These are phyloP conservation scores for Hoplodrina ambigua DNA, from an alignment of 2,888 invertebrate genomes.

Conservation along the genomic window DNA sequence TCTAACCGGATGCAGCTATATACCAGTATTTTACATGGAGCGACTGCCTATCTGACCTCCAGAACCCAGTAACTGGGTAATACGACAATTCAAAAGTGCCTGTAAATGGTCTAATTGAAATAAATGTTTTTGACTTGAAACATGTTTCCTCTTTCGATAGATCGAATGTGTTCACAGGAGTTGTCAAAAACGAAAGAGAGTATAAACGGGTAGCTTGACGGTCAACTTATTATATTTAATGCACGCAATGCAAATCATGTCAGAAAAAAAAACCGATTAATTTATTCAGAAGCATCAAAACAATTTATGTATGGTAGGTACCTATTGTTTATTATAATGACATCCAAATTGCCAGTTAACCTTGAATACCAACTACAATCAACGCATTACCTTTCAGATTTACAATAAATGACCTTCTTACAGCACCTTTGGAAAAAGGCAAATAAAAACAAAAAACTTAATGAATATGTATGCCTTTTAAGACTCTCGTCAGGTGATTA, in stretches of 20 bases:
- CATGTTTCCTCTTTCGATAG: slow-evolving; percentile 6
- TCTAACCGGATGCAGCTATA: too few relatives aligned
- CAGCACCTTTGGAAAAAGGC: slow-evolving; percentile 1
- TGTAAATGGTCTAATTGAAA: too few relatives aligned
- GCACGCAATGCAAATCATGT: slow-evolving; percentile 13
- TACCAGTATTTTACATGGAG: too few relatives aligned
- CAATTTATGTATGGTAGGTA: slow-evolving; percentile 8
- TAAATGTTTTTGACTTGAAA: too few relatives aligned
- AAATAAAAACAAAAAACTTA: slow-evolving; percentile 17
- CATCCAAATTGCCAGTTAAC: slow-evolving; percentile 28
- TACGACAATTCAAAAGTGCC: too few relatives aligned
- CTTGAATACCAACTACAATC: slow-evolving; percentile 48
- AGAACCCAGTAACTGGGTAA: too few relatives aligned
- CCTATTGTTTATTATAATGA: slow-evolving; percentile 8
- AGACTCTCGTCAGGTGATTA: slow-evolving; percentile 60
- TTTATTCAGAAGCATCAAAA: slow-evolving; percentile 5
- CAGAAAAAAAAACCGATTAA: not conserved
- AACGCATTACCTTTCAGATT: slow-evolving; percentile 20
- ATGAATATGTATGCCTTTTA: slow-evolving; percentile 48
- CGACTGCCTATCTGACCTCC: too few relatives aligned
- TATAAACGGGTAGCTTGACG: too few relatives aligned
- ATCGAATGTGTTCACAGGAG: slow-evolving; percentile 7
- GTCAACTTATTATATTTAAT: not conserved
- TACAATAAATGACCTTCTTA: slow-evolving; percentile 43
- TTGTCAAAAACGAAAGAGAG: not conserved